A percentile compares a stretch with the other conserved stretches of the same genome.
phyloP scores from a whole-genome alignment of 2,888 invertebrate genomes.

The Caenorhabditis auriculariae region DNA sequence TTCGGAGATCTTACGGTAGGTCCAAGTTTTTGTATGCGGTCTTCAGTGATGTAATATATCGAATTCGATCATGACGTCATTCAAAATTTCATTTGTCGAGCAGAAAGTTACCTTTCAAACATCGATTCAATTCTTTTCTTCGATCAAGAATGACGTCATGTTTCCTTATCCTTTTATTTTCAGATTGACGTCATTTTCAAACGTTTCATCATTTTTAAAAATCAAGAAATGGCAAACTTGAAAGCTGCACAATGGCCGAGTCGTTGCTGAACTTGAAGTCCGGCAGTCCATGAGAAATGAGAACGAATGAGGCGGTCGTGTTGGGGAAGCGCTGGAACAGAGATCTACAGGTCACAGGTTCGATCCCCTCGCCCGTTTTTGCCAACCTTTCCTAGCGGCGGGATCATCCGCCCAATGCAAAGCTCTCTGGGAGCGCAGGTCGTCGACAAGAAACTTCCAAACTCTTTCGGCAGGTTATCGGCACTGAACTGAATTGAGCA shows the following conservation, averaged over 20 bases:
- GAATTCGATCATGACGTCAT: too few relatives aligned
- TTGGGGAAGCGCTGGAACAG: conserved; percentile 51
- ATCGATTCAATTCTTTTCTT: too few relatives aligned
- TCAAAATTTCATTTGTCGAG: too few relatives aligned
- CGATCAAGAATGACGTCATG: too few relatives aligned
- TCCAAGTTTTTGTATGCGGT: too few relatives aligned
- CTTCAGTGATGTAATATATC: too few relatives aligned
- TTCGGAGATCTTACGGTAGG: too few relatives aligned
- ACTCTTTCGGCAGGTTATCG: conserved; percentile 40
- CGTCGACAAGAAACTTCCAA: conserved; percentile 49
- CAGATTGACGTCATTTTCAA: too few relatives aligned
- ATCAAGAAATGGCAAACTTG: too few relatives aligned
- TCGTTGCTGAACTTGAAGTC: conserved; percentile 53
- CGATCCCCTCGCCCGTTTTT: not conserved
- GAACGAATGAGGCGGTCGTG: conserved; percentile 53
- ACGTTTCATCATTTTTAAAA: too few relatives aligned
- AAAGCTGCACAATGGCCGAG: conserved; percentile 50
- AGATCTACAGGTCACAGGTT: not conserved
- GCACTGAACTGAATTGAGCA: conserved; percentile 35
- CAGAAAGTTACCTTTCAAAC: too few relatives aligned
- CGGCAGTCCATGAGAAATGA: conserved; percentile 59
- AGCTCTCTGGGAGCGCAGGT: conserved; percentile 33
- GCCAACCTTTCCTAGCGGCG: conserved; percentile 26
- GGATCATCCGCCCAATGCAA: conserved; percentile 48
- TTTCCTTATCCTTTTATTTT: too few relatives aligned